Base-by-base conservation (phyloP, 2,888 invertebrate species). In the Amaurobius ferox region DNA sequence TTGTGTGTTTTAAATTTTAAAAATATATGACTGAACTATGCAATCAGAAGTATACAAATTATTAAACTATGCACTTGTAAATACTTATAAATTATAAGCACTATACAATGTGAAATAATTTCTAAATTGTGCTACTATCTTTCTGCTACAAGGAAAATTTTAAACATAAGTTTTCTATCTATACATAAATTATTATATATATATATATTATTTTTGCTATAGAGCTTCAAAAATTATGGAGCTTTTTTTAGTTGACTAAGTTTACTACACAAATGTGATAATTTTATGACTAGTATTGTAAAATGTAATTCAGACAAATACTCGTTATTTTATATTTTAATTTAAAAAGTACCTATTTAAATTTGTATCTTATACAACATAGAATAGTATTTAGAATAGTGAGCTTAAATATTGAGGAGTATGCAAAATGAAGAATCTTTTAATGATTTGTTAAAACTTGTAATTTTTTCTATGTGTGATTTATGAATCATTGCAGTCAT, bases 1-100 rank as follows among this genome's bases (percentile, higher is more conserved):
- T 72, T 79, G 83, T 78, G n/a, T 85, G 66, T 85, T 62, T 85
- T 66, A 64, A 26, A 64, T 55, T 72, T 66, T 3, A 72, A 55
- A 16, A 71, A 26, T 35, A 72, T 80, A 29, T 80, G 19, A 71
- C 39, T 83, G 62, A 71, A 68, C 62, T 83, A 70, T 68, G 70
- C 71, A 83, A 76, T 32, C 39, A n/a, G n/a, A 80, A 68, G 35
- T 68, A 67, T 74, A 74, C 66, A 74, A 66, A 62, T 79, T 23
- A 23, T 55, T 71, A 72, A 79, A 55, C 40, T 66, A 66, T 55
- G 48, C 73, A 66, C 66, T 66, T 66, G 66, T 66, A 66, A 32
- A 66, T 66, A 35, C 55, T 44, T 35, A 35, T 5, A 44, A 44
- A 55, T 55, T 55, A 55, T 19, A 23, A 55, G 55, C 55, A 55